Conservation (phyloP, 1,140 invertebrate species). For the Neelides sp. region DNA sequence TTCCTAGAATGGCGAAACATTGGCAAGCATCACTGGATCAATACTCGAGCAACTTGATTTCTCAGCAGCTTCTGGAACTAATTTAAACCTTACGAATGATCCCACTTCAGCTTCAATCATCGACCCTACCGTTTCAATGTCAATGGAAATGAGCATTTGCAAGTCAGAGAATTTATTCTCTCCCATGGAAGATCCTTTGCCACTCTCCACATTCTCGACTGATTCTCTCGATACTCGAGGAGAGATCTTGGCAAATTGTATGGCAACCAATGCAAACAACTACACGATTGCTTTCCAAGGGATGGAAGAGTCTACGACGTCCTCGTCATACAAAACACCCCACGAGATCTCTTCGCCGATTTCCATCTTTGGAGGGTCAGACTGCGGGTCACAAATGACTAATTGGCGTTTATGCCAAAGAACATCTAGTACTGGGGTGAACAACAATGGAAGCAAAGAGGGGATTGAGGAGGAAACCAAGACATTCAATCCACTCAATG, state of each 20-base stretch:
- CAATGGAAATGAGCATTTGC: constrained; percentile 69
- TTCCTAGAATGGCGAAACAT: constrained; percentile 54
- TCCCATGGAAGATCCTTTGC: constrained; percentile 58
- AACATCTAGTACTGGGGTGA: constrained; percentile 8
- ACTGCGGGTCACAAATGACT: constrained; percentile 13
- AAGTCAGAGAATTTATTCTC: constrained; percentile 80
- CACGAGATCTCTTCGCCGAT: constrained; percentile 2
- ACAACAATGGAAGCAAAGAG: constrained; percentile 3
- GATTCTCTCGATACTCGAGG: constrained; percentile 67
- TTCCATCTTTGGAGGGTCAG: constrained; percentile 9
- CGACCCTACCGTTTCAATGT: neutral
- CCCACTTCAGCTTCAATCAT: neutral
- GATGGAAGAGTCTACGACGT: constrained; percentile 19
- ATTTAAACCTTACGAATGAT: constrained; percentile 8
- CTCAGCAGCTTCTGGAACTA: no score
- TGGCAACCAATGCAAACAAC: constrained; percentile 80
- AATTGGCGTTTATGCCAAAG: constrained; percentile 25
- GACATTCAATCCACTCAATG: no score
- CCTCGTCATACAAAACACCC: constrained; percentile 18
- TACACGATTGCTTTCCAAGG: constrained; percentile 89
- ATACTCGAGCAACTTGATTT: constrained; percentile 64
- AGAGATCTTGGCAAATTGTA: constrained; percentile 69
- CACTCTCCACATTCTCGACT: constrained; percentile 60
- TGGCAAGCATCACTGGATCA: constrained; percentile 64
- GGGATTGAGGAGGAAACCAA: no score